These are phyloP conservation scores for Diglossa cyanea DNA, from an alignment of 2,797 vertebrate species.

Conservation along the genomic window DNA sequence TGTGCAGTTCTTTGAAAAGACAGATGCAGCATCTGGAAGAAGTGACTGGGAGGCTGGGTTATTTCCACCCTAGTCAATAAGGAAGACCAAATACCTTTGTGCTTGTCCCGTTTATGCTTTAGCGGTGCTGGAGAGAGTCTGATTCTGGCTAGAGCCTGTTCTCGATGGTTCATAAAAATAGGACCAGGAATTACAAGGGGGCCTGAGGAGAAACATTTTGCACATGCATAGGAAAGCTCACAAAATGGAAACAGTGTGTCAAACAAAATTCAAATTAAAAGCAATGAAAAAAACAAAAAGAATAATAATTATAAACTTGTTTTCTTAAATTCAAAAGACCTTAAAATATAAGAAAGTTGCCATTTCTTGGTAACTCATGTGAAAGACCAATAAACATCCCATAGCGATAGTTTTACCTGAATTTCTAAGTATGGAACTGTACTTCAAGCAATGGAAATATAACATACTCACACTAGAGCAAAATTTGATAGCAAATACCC, in stretches of 20 bases:
- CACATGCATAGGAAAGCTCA: conserved; percentile 98
- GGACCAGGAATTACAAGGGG: conserved; percentile 98
- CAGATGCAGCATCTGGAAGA: conserved; percentile 60
- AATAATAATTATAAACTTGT: background rate
- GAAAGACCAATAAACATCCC: background rate
- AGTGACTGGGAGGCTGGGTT: conserved; percentile 72
- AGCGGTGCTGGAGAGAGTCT: conserved; percentile 97
- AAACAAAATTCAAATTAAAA: conserved; percentile 79
- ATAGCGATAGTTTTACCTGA: background rate
- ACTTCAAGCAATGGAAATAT: background rate
- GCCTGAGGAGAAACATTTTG: conserved; percentile 99
- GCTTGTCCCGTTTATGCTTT: conserved; percentile 99
- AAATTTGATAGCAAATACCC: background rate
- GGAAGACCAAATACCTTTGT: conserved; percentile 98
- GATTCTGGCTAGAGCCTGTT: conserved; percentile 99
- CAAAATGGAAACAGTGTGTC: conserved; percentile 82
- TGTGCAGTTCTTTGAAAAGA: conserved; percentile 76
- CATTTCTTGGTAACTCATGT: background rate
- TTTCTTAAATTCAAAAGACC: background rate
- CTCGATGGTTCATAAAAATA: conserved; percentile 99
- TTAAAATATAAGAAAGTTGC: background rate
- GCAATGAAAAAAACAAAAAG: conserved; percentile 37
- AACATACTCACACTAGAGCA: background rate
- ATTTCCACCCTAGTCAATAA: conserved; percentile 83
- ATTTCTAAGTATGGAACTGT: background rate